Evolutionary conservation across 2,888 invertebrate species (phyloP).

Genomic region (Sturmia bella): DNA sequence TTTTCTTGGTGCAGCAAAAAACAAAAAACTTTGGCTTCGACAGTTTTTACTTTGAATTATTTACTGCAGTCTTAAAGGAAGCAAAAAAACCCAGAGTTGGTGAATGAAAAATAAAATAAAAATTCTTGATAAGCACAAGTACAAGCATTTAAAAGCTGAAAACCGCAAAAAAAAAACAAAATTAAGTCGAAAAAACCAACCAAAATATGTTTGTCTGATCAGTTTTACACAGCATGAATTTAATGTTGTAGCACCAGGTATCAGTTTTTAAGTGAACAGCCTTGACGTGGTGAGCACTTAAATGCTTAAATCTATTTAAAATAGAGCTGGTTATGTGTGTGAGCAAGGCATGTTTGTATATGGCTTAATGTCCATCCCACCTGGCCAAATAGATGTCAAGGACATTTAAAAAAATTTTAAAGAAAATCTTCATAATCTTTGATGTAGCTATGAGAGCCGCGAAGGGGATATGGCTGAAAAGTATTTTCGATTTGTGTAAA

Average conservation of each 20-base stretch:
- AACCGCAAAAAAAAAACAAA: not conserved
- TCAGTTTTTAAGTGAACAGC: constrained; percentile 45
- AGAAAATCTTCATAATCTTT: too few species aligned
- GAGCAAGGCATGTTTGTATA: not conserved
- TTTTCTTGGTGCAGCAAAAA: constrained; percentile 11
- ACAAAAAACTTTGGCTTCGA: constrained; percentile 22
- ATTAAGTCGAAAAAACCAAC: constrained; percentile 8
- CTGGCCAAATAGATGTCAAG: too few species aligned
- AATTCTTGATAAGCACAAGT: constrained; percentile 52
- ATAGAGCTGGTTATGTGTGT: not conserved
- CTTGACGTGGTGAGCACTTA: constrained; percentile 61
- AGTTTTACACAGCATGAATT: constrained; percentile 42
- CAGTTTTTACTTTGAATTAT: constrained; percentile 33
- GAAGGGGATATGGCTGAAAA: too few species aligned
- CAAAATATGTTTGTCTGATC: constrained; percentile 41
- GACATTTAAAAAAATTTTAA: too few species aligned
- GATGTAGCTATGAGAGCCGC: too few species aligned
- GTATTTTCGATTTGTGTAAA: too few species aligned
- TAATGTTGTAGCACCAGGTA: constrained; percentile 22
- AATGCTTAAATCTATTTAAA: constrained; percentile 22
- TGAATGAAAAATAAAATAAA: constrained; percentile 15
- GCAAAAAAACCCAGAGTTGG: constrained; percentile 49
- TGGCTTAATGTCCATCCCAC: not conserved
- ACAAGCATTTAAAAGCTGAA: constrained; percentile 33
- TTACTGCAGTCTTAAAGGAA: constrained; percentile 45